Conservation (phyloP, 2,797 vertebrate species). For the Steatocranus sp. region DNA sequence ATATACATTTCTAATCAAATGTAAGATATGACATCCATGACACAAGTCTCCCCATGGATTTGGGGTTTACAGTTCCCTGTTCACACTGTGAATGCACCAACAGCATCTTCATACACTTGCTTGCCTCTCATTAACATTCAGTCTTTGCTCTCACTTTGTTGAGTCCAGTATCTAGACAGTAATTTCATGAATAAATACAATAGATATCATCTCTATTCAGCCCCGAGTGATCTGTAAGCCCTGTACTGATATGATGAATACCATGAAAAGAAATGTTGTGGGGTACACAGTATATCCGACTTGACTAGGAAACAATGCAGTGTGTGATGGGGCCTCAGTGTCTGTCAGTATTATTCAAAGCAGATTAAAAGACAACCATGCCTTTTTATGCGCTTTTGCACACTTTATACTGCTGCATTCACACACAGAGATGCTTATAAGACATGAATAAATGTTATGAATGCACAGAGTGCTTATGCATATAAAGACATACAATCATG, state of each 20-base stretch:
- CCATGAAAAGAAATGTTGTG: background rate
- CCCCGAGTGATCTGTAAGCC: conserved; percentile 35
- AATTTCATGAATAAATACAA: conserved; percentile 54
- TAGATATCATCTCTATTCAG: conserved; percentile 24
- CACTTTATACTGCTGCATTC: background rate
- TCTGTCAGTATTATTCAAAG: conserved; percentile 41
- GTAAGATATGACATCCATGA: background rate
- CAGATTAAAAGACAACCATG: background rate
- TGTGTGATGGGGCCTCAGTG: background rate
- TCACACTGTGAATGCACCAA: background rate
- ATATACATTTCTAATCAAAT: background rate
- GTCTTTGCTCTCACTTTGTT: background rate
- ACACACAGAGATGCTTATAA: background rate
- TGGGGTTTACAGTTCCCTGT: background rate
- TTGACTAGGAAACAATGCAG: conserved; percentile 23
- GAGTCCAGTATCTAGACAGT: conserved; percentile 30
- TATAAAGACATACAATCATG: background rate
- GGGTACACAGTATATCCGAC: background rate
- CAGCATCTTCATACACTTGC: background rate
- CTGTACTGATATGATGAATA: conserved; percentile 34
- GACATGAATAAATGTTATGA: background rate
- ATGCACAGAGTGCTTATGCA: background rate
- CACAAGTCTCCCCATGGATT: background rate
- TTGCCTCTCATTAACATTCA: conserved; percentile 34
- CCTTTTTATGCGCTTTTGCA: background rate